These are phyloP conservation scores for Scrobipalpa atriplicella DNA, from an alignment of 2,888 invertebrate species.

Conservation along the genomic window DNA sequence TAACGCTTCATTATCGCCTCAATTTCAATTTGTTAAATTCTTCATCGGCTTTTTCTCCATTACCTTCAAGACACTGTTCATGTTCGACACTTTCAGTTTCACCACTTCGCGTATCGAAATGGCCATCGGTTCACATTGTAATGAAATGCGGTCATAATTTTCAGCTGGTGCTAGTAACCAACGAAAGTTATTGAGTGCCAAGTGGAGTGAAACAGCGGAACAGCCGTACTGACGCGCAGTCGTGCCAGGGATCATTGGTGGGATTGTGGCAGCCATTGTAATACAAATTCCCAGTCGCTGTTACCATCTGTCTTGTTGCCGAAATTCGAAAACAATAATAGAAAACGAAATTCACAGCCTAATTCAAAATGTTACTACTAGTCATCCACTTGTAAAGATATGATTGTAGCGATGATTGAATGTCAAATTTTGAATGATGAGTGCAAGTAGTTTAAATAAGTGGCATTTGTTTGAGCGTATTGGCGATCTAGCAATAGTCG, in stretches of 20 bases:
- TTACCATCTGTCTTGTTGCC: conserved; percentile 67
- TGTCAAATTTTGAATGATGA: conserved; percentile 23
- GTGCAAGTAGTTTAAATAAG: conserved; percentile 24
- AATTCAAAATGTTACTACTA: conserved; percentile 41
- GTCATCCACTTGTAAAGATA: background rate
- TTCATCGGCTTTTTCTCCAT: conserved; percentile 3
- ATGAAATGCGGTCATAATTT: conserved; percentile 22
- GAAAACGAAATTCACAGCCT: conserved; percentile 42
- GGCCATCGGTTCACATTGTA: conserved; percentile 9
- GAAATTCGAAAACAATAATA: conserved; percentile 64
- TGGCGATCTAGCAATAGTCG: conserved; percentile 25
- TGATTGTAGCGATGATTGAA: background rate
- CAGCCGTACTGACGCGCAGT: conserved; percentile 60
- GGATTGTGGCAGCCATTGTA: conserved; percentile 66
- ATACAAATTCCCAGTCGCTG: conserved; percentile 71
- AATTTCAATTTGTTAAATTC: background rate
- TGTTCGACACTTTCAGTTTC: conserved; percentile 12
- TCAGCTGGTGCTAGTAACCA: conserved; percentile 39
- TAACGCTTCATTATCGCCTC: conserved; percentile 8
- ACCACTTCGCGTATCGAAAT: conserved; percentile 3
- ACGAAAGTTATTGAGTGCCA: conserved; percentile 75
- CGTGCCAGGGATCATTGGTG: conserved; percentile 71
- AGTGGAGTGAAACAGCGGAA: conserved; percentile 70
- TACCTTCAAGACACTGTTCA: background rate
- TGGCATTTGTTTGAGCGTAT: conserved; percentile 22